These are phyloP conservation scores for Neelides folsomi DNA, from an alignment of 2,888 invertebrate genomes.

Conservation along the genomic window DNA sequence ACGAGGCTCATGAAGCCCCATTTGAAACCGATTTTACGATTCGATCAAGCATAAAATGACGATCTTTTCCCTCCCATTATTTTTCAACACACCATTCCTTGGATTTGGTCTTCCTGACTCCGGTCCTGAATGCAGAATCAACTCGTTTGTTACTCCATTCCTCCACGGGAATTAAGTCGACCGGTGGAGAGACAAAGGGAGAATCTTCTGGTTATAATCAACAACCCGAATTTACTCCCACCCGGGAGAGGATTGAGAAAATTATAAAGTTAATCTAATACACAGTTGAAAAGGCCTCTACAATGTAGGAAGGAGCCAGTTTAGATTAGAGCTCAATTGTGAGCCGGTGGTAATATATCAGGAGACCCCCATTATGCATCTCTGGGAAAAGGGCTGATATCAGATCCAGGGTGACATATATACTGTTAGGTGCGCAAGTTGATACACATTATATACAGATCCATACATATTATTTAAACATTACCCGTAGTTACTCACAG, in stretches of 20 bases:
- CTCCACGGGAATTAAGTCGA: no score
- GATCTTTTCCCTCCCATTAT: slow-evolving; percentile 33
- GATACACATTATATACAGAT: no score
- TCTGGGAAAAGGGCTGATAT: slow-evolving; percentile 20
- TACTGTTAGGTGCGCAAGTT: no score
- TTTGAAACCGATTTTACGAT: slow-evolving; percentile 33
- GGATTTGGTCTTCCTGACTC: background rate
- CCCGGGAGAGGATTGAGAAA: slow-evolving; percentile 19
- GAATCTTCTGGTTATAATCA: no score
- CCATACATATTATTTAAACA: no score
- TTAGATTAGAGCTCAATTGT: slow-evolving; percentile 29
- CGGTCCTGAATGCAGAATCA: no score
- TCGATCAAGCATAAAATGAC: slow-evolving; percentile 34
- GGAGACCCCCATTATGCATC: slow-evolving; percentile 14
- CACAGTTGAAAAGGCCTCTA: slow-evolving; percentile 29
- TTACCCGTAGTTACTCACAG: no score
- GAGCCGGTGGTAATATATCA: slow-evolving; percentile 24
- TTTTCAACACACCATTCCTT: slow-evolving; percentile 32
- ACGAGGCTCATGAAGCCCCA: slow-evolving; percentile 18
- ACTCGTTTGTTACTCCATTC: no score
- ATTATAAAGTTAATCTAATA: slow-evolving; percentile 32
- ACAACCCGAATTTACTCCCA: no score
- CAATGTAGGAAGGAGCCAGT: slow-evolving; percentile 26
- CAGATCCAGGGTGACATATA: slow-evolving; percentile 12
- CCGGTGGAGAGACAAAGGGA: no score